phyloP scores from a whole-genome alignment of 2,888 invertebrate species.

The Xanthia icteritia region DNA sequence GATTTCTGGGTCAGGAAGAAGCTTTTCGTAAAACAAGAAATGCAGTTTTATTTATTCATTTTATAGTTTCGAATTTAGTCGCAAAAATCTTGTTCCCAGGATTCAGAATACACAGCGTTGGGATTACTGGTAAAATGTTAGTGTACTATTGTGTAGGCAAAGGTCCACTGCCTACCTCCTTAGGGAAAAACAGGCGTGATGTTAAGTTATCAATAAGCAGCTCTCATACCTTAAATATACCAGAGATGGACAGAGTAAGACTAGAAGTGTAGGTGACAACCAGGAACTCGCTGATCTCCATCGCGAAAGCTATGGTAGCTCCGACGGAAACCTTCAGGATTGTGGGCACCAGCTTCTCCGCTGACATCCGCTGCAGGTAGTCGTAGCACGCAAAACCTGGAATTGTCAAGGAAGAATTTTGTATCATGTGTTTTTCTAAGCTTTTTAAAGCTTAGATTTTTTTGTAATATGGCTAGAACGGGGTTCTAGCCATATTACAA shows the following conservation, averaged over 20 bases:
- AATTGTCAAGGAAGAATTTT: slow-evolving; percentile 49
- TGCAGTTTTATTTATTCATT: neutral
- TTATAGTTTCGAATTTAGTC: neutral
- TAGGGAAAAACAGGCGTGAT: too few relatives aligned
- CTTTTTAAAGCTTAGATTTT: neutral
- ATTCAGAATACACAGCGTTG: too few relatives aligned
- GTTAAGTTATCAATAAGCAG: neutral
- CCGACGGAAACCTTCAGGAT: slow-evolving; percentile 93
- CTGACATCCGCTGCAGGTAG: slow-evolving; percentile 74
- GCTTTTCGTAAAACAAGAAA: neutral
- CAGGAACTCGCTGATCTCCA: slow-evolving; percentile 98
- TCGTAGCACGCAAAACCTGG: slow-evolving; percentile 84
- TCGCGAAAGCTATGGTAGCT: slow-evolving; percentile 96
- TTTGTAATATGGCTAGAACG: neutral
- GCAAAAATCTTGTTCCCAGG: too few relatives aligned
- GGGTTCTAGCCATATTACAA: too few relatives aligned
- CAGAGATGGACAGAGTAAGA: slow-evolving; percentile 98
- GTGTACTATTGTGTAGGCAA: too few relatives aligned
- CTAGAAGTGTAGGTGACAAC: slow-evolving; percentile 98
- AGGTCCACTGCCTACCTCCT: too few relatives aligned
- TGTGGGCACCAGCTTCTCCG: slow-evolving; percentile 84
- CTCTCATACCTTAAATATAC: slow-evolving; percentile 96
- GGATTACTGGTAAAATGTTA: too few relatives aligned
- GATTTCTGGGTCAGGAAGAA: neutral
- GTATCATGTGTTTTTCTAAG: neutral